phyloP scores from a whole-genome alignment of 2,888 invertebrate genomes.

The Carpatolechia fugitivella region DNA sequence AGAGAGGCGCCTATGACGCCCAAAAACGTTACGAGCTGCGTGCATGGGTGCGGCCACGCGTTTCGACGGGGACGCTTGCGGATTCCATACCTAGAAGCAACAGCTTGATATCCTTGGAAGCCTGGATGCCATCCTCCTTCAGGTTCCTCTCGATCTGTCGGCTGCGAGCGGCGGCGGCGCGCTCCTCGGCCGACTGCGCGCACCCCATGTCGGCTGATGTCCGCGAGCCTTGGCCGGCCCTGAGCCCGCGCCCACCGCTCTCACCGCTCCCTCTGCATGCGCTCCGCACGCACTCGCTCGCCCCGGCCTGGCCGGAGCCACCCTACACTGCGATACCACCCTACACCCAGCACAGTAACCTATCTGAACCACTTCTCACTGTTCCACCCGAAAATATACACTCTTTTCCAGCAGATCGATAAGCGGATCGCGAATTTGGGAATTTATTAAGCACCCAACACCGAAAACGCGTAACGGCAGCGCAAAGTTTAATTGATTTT shows the following conservation, averaged over 20 bases:
- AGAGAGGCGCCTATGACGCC: conserved; percentile 20
- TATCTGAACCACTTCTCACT: conserved; percentile 69
- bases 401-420: conserved; percentile 36
- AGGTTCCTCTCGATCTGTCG: conserved; percentile 98
- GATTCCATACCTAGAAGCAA: conserved; percentile 92
- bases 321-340: conserved; percentile 68
- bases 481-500: conserved; percentile 72
- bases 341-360: conserved; percentile 62
- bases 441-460: conserved; percentile 49
- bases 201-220: conserved; percentile 93
- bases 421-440: conserved; percentile 38
- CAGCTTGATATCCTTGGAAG: conserved; percentile 99
- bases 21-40: conserved; percentile 31
- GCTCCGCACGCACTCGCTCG: conserved; percentile 68
- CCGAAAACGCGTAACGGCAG: conserved; percentile 58
- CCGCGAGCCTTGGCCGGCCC: conserved; percentile 70
- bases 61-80: conserved; percentile 18
- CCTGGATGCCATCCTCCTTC: conserved; percentile 98
- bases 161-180: conserved; percentile 98
- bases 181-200: conserved; percentile 99
- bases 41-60: conserved; percentile 66
- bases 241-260: conserved; percentile 73
- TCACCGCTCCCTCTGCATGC: conserved; percentile 81
- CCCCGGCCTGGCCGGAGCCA: conserved; percentile 69
- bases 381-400: conserved; percentile 41